phyloP scores from a whole-genome alignment of 2,797 vertebrate genomes.

The Leucoraja ocellata region DNA sequence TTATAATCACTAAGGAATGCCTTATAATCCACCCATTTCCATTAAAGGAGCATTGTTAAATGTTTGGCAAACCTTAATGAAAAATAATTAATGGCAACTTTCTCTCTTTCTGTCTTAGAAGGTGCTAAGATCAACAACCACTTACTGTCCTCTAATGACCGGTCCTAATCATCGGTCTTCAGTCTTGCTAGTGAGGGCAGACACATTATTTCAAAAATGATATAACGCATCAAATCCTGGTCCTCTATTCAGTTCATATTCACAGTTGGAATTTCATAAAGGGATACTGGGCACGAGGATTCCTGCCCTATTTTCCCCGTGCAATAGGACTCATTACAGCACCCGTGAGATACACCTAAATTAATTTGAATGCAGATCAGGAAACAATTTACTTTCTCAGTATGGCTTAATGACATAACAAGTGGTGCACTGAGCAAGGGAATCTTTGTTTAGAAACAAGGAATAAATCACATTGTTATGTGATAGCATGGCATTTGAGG shows the following conservation, averaged over 20 bases:
- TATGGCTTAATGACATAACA: not conserved
- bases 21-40: constrained; percentile 4
- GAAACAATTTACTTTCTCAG: not conserved
- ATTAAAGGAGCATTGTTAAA: constrained; percentile 10
- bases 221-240: not conserved
- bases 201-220: not conserved
- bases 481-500: not conserved
- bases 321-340: not conserved
- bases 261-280: not conserved
- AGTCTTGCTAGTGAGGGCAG: not conserved
- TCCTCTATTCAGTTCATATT: not conserved
- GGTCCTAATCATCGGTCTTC: not conserved
- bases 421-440: not conserved
- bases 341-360: not conserved
- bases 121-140: not conserved
- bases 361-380: not conserved
- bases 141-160: not conserved
- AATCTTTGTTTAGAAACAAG: not conserved
- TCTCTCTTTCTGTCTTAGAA: not conserved
- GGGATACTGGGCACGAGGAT: not conserved
- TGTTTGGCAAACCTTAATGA: constrained; percentile 21
- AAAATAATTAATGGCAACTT: not conserved
- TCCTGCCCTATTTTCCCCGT: not conserved
- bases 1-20: constrained; percentile 28
- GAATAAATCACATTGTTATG: not conserved